A percentile compares a stretch with the other conserved stretches of the same genome.
These are phyloP conservation scores for Fopius arisanus DNA, from an alignment of 1,140 invertebrate species.

Conservation along the genomic window DNA sequence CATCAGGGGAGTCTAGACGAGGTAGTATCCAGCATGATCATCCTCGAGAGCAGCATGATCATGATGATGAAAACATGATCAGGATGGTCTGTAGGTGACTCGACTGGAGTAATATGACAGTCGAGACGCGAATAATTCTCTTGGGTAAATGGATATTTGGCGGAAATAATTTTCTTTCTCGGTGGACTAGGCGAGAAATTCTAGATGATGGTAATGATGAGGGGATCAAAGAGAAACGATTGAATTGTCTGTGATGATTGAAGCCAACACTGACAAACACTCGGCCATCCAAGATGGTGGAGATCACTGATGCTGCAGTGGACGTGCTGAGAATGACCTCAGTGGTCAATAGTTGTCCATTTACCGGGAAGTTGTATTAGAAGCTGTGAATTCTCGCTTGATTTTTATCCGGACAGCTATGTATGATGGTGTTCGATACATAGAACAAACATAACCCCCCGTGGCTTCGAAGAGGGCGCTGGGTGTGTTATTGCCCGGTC, in stretches of 20 bases:
- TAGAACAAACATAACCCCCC: background rate
- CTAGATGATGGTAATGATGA: background rate
- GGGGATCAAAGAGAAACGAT: background rate
- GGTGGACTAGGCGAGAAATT: background rate
- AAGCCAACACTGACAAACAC: background rate
- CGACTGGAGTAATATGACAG: too few relatives aligned
- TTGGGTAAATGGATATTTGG: too few relatives aligned
- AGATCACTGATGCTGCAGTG: background rate
- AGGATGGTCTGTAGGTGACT: too few relatives aligned
- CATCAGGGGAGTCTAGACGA: too few relatives aligned
- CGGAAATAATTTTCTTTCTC: too few relatives aligned
- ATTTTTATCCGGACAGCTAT: background rate
- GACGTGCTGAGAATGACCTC: background rate
- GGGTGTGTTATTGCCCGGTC: conserved; percentile 51
- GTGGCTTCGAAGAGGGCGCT: conserved; percentile 5
- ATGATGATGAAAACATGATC: too few relatives aligned
- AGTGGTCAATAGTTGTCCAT: background rate
- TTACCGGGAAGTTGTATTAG: background rate
- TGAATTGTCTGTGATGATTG: background rate
- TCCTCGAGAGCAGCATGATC: too few relatives aligned
- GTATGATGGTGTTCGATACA: background rate
- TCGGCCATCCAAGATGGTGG: background rate
- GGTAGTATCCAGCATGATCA: too few relatives aligned
- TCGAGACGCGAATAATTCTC: too few relatives aligned
- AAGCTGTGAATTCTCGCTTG: background rate